A percentile compares a stretch with the other conserved stretches of the same genome.
These are phyloP conservation scores for Epinotia ramella DNA, from an alignment of 2,888 invertebrate species.

Conservation along the genomic window DNA sequence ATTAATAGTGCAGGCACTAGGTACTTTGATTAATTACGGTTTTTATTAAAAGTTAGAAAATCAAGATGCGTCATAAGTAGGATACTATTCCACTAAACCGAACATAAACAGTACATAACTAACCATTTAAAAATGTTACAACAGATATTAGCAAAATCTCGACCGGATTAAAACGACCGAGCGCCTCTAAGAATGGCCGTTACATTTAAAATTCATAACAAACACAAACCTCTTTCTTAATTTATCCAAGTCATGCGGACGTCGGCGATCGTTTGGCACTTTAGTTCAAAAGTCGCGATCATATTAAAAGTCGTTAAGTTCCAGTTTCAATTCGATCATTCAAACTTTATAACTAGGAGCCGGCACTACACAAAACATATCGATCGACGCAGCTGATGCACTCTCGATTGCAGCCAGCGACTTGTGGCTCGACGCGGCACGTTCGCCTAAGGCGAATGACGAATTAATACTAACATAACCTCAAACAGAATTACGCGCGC, in stretches of 20 bases:
- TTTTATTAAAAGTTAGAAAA: neutral
- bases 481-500: conserved; percentile 82
- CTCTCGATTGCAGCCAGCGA: conserved; percentile 58
- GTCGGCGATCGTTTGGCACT: conserved; percentile 56
- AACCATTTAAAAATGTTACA: neutral
- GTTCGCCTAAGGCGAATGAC: conserved; percentile 73
- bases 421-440: conserved; percentile 54
- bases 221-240: conserved; percentile 50
- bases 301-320: conserved; percentile 54
- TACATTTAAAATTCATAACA: conserved; percentile 39
- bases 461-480: conserved; percentile 83
- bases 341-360: conserved; percentile 58
- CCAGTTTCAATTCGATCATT: conserved; percentile 54
- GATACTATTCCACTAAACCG: neutral
- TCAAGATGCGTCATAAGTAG: neutral
- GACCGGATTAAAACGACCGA: neutral
- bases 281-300: conserved; percentile 61
- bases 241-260: conserved; percentile 58
- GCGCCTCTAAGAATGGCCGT: conserved; percentile 22
- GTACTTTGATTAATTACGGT: neutral
- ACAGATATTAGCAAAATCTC: conserved; percentile 2
- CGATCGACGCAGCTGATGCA: conserved; percentile 71
- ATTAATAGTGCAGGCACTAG: neutral
- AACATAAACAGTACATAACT: neutral
- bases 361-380: conserved; percentile 69